Conservation (phyloP, 2,797 vertebrate genomes). For the Pterois miles region DNA sequence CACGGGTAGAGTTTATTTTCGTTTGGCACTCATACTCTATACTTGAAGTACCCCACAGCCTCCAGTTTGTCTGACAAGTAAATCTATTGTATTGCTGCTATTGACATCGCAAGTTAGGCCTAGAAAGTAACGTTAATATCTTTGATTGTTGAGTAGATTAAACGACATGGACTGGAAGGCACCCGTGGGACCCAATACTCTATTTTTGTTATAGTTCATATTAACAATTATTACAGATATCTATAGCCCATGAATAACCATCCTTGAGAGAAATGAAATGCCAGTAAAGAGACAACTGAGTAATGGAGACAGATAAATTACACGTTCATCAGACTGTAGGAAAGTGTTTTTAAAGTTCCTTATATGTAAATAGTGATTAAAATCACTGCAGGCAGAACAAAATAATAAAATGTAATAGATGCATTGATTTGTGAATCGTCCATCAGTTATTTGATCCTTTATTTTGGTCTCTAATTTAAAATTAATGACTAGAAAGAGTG, state of each 20-base stretch:
- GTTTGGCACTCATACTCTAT: background rate
- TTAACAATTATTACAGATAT: background rate
- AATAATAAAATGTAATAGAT: background rate
- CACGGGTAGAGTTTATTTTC: background rate
- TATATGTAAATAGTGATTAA: background rate
- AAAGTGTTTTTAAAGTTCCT: background rate
- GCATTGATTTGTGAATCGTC: background rate
- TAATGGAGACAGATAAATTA: background rate
- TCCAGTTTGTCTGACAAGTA: background rate
- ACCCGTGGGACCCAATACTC: background rate
- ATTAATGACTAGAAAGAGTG: background rate
- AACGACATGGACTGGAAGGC: background rate
- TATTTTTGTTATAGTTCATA: background rate
- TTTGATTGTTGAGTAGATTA: background rate
- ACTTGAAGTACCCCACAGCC: background rate
- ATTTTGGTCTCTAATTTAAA: background rate
- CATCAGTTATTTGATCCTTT: background rate
- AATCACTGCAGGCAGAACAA: background rate
- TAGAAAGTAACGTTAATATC: background rate
- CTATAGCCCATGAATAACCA: background rate
- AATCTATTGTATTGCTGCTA: background rate
- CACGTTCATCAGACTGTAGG: background rate
- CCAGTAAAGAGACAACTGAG: background rate
- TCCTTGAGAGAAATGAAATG: background rate
- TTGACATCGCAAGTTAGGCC: slow-evolving; percentile 12